phyloP scores from a whole-genome alignment of 2,888 invertebrate species.

The Hedya salicella region DNA sequence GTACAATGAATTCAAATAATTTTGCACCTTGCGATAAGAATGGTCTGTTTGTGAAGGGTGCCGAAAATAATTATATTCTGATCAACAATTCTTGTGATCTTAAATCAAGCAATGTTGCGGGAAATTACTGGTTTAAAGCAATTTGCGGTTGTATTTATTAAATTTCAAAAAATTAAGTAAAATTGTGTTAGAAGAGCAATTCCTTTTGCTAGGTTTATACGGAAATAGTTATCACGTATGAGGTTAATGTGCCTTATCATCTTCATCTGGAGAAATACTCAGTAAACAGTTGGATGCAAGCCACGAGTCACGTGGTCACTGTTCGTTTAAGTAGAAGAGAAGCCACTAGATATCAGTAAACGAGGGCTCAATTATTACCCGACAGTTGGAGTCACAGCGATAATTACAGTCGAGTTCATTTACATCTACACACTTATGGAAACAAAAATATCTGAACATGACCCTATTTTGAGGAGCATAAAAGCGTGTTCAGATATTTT shows the following conservation, averaged over 20 bases:
- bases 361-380: constrained; percentile 1
- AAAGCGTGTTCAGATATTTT: too few species aligned
- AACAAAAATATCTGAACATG: too few species aligned
- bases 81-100: constrained; percentile 16
- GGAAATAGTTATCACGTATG: constrained; percentile 34
- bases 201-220: constrained; percentile 4
- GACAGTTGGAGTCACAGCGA: not conserved
- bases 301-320: constrained; percentile 35
- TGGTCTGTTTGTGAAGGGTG: constrained; percentile 24
- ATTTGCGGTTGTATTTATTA: not conserved
- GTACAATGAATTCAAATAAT: constrained; percentile 32
- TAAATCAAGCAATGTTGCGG: not conserved
- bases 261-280: constrained; percentile 28
- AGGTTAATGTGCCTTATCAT: constrained; percentile 36
- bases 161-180: not conserved
- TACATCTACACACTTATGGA: too few species aligned
- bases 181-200: not conserved
- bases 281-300: constrained; percentile 24
- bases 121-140: not conserved
- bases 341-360: constrained; percentile 13
- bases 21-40: constrained; percentile 25
- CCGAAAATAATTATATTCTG: constrained; percentile 21
- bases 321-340: constrained; percentile 21
- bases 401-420: too few species aligned
- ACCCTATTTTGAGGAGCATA: too few species aligned